Evolutionary conservation across 2,888 invertebrate genomes (phyloP), one percentile per base, ranked within the genome.

Genomic region (Erpobdella octoculata): DNA sequence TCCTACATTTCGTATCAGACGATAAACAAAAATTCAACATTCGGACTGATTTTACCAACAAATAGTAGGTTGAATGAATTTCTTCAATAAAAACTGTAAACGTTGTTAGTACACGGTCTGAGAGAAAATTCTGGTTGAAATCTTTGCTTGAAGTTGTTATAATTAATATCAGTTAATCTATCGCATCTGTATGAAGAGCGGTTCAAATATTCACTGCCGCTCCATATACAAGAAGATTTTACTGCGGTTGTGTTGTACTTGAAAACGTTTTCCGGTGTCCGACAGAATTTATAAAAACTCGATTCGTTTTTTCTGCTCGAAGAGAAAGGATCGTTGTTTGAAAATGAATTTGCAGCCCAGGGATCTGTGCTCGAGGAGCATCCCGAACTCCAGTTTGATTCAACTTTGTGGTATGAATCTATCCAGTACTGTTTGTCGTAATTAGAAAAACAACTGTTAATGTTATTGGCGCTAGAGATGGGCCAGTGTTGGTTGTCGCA

Each of bases 1-100:
- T n/a, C n/a, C n/a, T n/a, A n/a, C n/a, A n/a, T n/a, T n/a, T n/a
- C n/a, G n/a, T n/a, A n/a, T n/a, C n/a, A n/a, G n/a, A n/a, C n/a
- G n/a, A n/a, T n/a, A n/a, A n/a, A n/a, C n/a, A n/a, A n/a, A n/a
- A n/a, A n/a, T n/a, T n/a, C n/a, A n/a, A n/a, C n/a, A n/a, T n/a
- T n/a, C n/a, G n/a, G n/a, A n/a, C n/a, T n/a, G n/a, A n/a, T n/a
- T n/a, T n/a, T n/a, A n/a, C n/a, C n/a, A n/a, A n/a, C n/a, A n/a
- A n/a, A n/a, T n/a, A n/a, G n/a, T n/a, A n/a, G n/a, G n/a, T n/a
- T n/a, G n/a, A n/a, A n/a, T n/a, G n/a, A n/a, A n/a, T n/a, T n/a
- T n/a, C n/a, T n/a, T n/a, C n/a, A 53, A 53, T 53, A 53, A 53
- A 53, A 53, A 25, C 53, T 28, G 53, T 53, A 53, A n/a, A 53